Evolutionary conservation across 2,113 vertebrate species (phyloP).

Genomic region (Limnothrissa miodon): DNA sequence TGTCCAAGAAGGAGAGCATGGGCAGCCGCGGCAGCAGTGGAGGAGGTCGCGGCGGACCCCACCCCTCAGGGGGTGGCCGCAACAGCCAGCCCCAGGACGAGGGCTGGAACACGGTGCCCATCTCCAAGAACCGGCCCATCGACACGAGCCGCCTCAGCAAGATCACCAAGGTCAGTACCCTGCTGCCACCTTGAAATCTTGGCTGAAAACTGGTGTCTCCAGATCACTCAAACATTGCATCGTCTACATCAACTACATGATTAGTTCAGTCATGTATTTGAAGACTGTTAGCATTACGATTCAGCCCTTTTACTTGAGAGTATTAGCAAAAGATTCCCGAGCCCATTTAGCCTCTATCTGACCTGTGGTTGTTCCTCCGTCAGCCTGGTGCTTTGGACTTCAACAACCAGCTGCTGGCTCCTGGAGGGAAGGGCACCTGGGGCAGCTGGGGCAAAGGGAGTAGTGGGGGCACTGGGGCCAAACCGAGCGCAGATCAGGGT

Average conservation of each 20-base stretch:
- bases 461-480: constrained; percentile 88
- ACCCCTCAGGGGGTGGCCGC: constrained; percentile 57
- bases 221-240: not conserved
- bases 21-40: constrained; percentile 45
- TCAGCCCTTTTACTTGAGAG: too few relatives aligned
- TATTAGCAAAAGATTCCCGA: not conserved
- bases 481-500: constrained; percentile 60
- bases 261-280: too few relatives aligned
- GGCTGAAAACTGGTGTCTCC: not conserved
- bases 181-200: not conserved
- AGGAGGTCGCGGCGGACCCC: constrained; percentile 58
- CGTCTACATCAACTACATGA: too few relatives aligned
- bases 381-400: constrained; percentile 88
- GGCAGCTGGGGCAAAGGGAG: constrained; percentile 97
- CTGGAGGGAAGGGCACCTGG: constrained; percentile 81
- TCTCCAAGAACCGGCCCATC: constrained; percentile 89
- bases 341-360: not conserved
- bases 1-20: constrained; percentile 79
- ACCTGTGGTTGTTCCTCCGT: not conserved
- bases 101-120: constrained; percentile 96
- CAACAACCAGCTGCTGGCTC: constrained; percentile 89
- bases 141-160: constrained; percentile 88
- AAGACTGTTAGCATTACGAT: too few relatives aligned
- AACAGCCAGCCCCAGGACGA: constrained; percentile 81
- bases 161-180: constrained; percentile 85